Conservation (phyloP, 2,888 invertebrate species). For the Priocnemis perturbator region DNA sequence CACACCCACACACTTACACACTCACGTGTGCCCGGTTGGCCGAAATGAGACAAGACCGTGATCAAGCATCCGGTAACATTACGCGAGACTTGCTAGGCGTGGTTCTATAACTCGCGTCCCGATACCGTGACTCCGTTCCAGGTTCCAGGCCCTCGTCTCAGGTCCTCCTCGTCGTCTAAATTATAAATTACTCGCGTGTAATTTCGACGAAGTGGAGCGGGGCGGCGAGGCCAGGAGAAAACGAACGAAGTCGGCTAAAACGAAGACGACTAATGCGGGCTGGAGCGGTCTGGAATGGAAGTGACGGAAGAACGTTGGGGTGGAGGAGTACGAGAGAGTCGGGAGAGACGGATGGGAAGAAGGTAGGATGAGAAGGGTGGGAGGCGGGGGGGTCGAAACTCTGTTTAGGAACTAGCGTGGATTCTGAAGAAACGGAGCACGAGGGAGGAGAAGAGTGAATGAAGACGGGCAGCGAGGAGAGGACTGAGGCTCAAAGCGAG, state of each 20-base stretch:
- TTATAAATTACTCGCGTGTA: conserved; percentile 62
- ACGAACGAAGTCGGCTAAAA: conserved; percentile 41
- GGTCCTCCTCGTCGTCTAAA: conserved; percentile 40
- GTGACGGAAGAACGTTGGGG: conserved; percentile 44
- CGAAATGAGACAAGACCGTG: too few relatives aligned
- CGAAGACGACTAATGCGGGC: conserved; percentile 44
- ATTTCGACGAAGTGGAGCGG: conserved; percentile 41
- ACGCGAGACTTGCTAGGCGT: too few relatives aligned
- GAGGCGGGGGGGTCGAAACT: conserved; percentile 28
- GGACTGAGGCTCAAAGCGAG: conserved; percentile 25
- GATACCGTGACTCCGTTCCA: too few relatives aligned
- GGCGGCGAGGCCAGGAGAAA: conserved; percentile 12
- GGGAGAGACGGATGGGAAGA: neutral
- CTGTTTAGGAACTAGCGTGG: conserved; percentile 39
- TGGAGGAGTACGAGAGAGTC: conserved; percentile 4
- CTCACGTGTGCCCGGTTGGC: too few relatives aligned
- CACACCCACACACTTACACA: too few relatives aligned
- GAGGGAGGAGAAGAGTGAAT: conserved; percentile 16
- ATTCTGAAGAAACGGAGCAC: conserved; percentile 10
- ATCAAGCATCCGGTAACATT: too few relatives aligned
- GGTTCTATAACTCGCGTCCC: too few relatives aligned
- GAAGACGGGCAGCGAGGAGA: neutral
- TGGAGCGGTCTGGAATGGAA: conserved; percentile 45
- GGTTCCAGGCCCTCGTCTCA: too few relatives aligned
- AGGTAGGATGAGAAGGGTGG: conserved; percentile 32